phyloP scores from a whole-genome alignment of 2,113 vertebrate genomes.

The Cyanoderma ruficeps region DNA sequence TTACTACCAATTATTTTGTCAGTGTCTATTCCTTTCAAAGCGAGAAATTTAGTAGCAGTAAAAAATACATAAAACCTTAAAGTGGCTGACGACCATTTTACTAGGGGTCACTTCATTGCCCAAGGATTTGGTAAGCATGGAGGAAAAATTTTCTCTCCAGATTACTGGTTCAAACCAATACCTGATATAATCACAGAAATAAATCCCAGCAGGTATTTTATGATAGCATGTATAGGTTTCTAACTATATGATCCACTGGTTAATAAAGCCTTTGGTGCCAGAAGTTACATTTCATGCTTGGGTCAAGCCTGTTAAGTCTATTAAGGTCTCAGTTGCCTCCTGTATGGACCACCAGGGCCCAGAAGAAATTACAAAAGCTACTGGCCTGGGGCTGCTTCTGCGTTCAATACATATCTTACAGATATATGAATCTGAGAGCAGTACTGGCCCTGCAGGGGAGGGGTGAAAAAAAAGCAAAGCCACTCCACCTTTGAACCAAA shows the following conservation, averaged over 20 bases:
- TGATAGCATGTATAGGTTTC: not conserved
- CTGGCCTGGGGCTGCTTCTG: not conserved
- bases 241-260: not conserved
- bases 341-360: not conserved
- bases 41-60: conserved; percentile 22
- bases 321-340: not conserved
- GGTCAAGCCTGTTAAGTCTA: conserved; percentile 4
- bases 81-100: conserved; percentile 5
- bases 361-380: conserved; percentile 14
- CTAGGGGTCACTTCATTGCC: not conserved
- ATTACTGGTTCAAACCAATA: not conserved
- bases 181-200: not conserved
- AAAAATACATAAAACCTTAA: conserved; percentile 34
- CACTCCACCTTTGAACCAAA: not conserved
- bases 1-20: conserved; percentile 79
- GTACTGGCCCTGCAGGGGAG: not conserved
- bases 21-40: conserved; percentile 61
- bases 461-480: not conserved
- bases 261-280: conserved; percentile 30
- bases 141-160: not conserved
- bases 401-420: not conserved
- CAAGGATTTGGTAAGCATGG: not conserved
- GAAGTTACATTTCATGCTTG: not conserved
- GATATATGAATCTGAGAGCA: not conserved
- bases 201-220: not conserved